Conservation (phyloP, 2,797 vertebrate genomes). For the Sternarchorhynchus goeldii region DNA sequence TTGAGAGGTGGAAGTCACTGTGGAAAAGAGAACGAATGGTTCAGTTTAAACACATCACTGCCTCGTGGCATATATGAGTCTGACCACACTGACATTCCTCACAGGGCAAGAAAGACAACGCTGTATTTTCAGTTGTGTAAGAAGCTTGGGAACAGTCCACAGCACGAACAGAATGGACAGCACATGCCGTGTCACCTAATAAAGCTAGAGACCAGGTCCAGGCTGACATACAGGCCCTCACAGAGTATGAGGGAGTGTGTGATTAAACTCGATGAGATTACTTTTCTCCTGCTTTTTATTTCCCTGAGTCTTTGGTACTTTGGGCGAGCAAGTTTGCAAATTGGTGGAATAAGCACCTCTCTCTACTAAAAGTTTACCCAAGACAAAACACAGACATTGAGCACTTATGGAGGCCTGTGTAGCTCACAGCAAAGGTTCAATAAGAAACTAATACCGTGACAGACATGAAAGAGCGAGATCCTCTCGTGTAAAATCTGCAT, state of each 20-base stretch:
- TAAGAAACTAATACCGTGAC: not conserved
- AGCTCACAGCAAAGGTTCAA: slow-evolving; percentile 7
- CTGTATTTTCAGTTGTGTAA: slow-evolving; percentile 67
- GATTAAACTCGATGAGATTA: slow-evolving; percentile 41
- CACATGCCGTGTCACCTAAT: slow-evolving; percentile 71
- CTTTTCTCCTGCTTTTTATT: not conserved
- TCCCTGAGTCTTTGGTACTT: not conserved
- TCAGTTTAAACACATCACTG: slow-evolving; percentile 60
- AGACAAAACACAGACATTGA: slow-evolving; percentile 5
- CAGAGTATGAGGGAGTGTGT: slow-evolving; percentile 61
- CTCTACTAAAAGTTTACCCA: slow-evolving; percentile 6
- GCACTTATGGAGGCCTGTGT: slow-evolving; percentile 19
- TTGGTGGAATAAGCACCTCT: slow-evolving; percentile 39
- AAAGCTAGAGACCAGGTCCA: slow-evolving; percentile 68
- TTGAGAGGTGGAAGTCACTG: slow-evolving; percentile 52
- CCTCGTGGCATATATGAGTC: slow-evolving; percentile 71
- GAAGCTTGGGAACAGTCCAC: slow-evolving; percentile 71
- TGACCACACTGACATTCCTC: slow-evolving; percentile 68
- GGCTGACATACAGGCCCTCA: slow-evolving; percentile 60
- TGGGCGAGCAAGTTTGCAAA: slow-evolving; percentile 21
- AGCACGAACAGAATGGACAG: slow-evolving; percentile 73
- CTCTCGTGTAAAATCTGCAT: slow-evolving; percentile 28
- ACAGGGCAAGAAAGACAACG: slow-evolving; percentile 64
- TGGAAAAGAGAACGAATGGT: slow-evolving; percentile 57
- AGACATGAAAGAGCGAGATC: slow-evolving; percentile 15